Percentiles rank a stretch among this genome's conserved stretches.
Conservation (phyloP, 2,888 invertebrate species). For the Lasioglossum oenotherae region DNA sequence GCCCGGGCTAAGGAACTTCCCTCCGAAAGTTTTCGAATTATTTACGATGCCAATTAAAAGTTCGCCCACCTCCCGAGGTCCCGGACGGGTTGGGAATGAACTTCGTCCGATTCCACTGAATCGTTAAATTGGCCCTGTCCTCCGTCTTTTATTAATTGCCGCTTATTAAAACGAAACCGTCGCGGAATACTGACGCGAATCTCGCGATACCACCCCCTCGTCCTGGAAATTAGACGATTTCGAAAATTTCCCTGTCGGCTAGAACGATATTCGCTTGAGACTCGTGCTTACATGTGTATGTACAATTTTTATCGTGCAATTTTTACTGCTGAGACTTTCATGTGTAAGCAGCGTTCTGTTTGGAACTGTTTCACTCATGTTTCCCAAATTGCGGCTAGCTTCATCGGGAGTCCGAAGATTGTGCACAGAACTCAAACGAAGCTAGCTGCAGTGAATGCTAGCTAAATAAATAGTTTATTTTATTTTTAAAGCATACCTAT, state of each 20-base stretch:
- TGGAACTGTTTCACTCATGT: not conserved
- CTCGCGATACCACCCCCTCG: constrained; percentile 25
- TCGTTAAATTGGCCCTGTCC: constrained; percentile 73
- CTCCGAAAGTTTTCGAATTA: constrained; percentile 81
- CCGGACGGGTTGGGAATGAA: constrained; percentile 43
- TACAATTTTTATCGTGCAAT: not conserved
- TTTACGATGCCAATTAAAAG: constrained; percentile 84
- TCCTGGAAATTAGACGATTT: not conserved
- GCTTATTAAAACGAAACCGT: constrained; percentile 66
- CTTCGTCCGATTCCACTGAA: constrained; percentile 66
- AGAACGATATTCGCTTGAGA: not conserved
- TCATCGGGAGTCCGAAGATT: not conserved
- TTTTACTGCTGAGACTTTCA: not conserved
- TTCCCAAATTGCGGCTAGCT: not conserved
- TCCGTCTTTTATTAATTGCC: constrained; percentile 66
- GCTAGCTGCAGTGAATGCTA: not conserved
- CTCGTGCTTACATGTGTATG: not conserved
- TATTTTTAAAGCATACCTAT: too few species aligned
- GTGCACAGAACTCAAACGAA: not conserved
- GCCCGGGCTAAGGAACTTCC: constrained; percentile 67
- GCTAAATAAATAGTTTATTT: too few species aligned
- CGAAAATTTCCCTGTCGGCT: not conserved
- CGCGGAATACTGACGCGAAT: constrained; percentile 49
- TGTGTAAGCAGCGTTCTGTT: not conserved
- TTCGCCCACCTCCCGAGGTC: constrained; percentile 59